Conservation (phyloP, 2,113 vertebrate genomes). For the Oreochromis aureus region DNA sequence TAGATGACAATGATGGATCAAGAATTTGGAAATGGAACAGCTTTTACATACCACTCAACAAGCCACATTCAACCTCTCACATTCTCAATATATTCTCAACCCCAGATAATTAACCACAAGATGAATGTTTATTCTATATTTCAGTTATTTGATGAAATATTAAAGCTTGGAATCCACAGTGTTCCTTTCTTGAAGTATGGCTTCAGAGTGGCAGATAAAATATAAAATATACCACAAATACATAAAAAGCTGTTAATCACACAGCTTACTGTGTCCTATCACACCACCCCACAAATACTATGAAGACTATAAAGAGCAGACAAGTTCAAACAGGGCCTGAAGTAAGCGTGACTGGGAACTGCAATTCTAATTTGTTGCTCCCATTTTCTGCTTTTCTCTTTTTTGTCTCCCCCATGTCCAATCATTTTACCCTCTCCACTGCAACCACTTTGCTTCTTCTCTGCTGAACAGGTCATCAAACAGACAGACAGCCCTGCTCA, state of each 20-base stretch:
- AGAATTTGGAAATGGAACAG: background rate
- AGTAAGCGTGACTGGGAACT: background rate
- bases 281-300: background rate
- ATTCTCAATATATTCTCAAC: background rate
- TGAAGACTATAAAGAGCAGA: background rate
- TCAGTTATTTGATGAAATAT: background rate
- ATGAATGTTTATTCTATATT: background rate
- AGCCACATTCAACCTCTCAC: background rate
- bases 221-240: background rate
- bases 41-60: background rate
- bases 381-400: background rate
- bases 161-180: background rate
- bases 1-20: background rate
- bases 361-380: background rate
- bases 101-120: background rate
- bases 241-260: background rate
- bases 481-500: background rate
- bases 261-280: background rate
- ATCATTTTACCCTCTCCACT: background rate
- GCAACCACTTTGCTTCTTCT: background rate
- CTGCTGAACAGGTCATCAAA: background rate
- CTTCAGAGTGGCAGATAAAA: background rate
- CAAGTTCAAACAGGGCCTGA: background rate
- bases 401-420: background rate
- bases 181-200: background rate